phyloP scores from a whole-genome alignment of 2,888 invertebrate species.

The Sisyra terminalis region DNA sequence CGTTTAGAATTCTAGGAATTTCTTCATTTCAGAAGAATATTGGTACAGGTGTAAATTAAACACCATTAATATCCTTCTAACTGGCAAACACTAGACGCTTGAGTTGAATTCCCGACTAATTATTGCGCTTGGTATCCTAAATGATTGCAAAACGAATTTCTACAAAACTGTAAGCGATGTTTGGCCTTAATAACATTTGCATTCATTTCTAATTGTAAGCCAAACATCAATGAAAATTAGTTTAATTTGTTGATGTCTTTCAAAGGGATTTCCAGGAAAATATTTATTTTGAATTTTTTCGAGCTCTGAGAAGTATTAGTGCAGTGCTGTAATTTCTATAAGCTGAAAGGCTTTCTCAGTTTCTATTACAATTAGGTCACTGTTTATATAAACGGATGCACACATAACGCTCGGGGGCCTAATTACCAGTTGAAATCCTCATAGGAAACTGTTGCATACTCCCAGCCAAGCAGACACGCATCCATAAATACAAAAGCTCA shows the following conservation, averaged over 20 bases:
- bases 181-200: too few species aligned
- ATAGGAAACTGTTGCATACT: constrained; percentile 6
- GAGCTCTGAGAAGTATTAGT: background rate
- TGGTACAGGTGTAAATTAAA: too few species aligned
- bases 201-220: too few species aligned
- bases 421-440: constrained; percentile 9
- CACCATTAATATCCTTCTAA: too few species aligned
- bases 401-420: constrained; percentile 4
- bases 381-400: background rate
- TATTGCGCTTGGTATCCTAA: too few species aligned
- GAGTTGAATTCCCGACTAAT: too few species aligned
- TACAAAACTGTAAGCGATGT: too few species aligned
- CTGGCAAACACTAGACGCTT: too few species aligned
- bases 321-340: background rate
- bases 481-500: too few species aligned
- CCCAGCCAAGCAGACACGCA: background rate
- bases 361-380: background rate
- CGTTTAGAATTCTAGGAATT: too few species aligned
- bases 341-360: background rate
- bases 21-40: too few species aligned
- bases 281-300: background rate
- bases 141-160: too few species aligned
- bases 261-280: background rate
- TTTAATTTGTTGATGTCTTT: background rate
- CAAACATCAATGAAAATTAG: background rate